Conservation (phyloP, 2,888 invertebrate species). For the Dicyrtoma fusca region DNA sequence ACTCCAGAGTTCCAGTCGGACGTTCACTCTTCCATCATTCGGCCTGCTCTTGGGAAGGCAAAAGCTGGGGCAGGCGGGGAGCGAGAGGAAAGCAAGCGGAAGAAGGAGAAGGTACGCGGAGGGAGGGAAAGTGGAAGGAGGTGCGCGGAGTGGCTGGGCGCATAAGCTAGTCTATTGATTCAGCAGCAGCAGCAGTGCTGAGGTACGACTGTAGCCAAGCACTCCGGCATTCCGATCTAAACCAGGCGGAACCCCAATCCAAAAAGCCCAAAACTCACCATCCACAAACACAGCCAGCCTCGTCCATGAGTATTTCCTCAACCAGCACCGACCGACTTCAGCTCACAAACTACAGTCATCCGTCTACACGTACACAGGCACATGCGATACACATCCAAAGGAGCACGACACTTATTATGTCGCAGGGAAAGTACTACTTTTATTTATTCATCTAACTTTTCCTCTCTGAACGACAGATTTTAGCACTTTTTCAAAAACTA, state of each 20-base stretch:
- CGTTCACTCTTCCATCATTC: no score
- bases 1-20: background rate
- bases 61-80: background rate
- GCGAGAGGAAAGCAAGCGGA: background rate
- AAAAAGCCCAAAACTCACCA: background rate
- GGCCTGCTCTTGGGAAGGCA: no score
- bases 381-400: no score
- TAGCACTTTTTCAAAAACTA: no score
- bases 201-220: background rate
- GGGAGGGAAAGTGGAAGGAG: slow-evolving; percentile 10
- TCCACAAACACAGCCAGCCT: background rate
- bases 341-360: no score
- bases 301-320: slow-evolving; percentile 33
- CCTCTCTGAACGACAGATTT: no score
- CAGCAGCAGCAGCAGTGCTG: slow-evolving; percentile 23
- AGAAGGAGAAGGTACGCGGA: background rate
- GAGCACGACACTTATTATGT: no score
- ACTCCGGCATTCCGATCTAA: background rate
- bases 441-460: no score
- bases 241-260: background rate
- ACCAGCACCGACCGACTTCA: no score
- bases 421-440: no score
- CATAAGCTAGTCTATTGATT: slow-evolving; percentile 39
- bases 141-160: slow-evolving; percentile 31
- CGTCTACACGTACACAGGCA: no score